Evolutionary conservation across 2,888 invertebrate species (phyloP).

Genomic region (Epirrhoe alternata): DNA sequence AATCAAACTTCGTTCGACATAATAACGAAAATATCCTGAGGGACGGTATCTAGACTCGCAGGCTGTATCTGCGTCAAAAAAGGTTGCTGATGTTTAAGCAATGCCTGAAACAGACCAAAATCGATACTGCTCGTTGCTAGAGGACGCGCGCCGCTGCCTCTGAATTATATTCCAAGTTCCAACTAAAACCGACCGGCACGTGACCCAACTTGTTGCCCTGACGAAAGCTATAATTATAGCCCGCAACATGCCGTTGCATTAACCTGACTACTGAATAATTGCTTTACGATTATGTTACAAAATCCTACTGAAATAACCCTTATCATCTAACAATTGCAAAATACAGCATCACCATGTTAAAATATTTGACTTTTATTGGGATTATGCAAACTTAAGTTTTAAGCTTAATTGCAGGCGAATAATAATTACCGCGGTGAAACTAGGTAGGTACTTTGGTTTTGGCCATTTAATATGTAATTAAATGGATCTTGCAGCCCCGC

Average conservation of each 20-base stretch:
- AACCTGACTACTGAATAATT: slow-evolving; percentile 47
- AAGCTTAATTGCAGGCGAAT: too few relatives aligned
- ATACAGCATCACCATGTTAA: not conserved
- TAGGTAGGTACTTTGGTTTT: not conserved
- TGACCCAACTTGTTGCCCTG: slow-evolving; percentile 83
- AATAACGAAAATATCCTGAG: slow-evolving; percentile 44
- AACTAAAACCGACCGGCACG: slow-evolving; percentile 76
- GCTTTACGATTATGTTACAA: slow-evolving; percentile 40
- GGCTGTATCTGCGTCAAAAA: slow-evolving; percentile 56
- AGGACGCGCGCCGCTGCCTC: slow-evolving; percentile 76
- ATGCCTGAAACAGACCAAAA: slow-evolving; percentile 72
- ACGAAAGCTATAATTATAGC: slow-evolving; percentile 51
- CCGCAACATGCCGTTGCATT: slow-evolving; percentile 46
- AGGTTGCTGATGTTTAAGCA: slow-evolving; percentile 64
- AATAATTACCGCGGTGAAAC: not conserved
- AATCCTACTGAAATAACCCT: too few relatives aligned
- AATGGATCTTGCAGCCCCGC: slow-evolving; percentile 52
- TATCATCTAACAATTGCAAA: not conserved
- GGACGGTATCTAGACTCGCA: slow-evolving; percentile 44
- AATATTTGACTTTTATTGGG: not conserved
- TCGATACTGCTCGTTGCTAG: slow-evolving; percentile 75
- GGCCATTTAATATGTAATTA: slow-evolving; percentile 52
- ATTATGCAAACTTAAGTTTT: too few relatives aligned
- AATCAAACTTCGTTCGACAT: slow-evolving; percentile 44
- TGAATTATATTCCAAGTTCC: slow-evolving; percentile 75